These are phyloP conservation scores for Ailuropoda melanoleuca DNA, from an alignment of 2,113 vertebrate genomes.

Conservation along the genomic window DNA sequence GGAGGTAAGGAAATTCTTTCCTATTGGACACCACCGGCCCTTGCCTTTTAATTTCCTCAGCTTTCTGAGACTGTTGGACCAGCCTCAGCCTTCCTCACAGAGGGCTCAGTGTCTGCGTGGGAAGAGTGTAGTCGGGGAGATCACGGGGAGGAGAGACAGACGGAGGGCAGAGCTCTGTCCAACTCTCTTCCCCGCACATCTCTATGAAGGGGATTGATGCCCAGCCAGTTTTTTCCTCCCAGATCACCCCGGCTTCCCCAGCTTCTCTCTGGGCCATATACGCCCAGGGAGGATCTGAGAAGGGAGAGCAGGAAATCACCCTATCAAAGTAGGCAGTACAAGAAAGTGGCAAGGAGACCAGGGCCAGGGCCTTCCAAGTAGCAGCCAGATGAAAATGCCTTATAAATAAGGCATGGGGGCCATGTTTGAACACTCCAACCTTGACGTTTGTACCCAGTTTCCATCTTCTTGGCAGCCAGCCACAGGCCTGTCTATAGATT, in stretches of 20 bases:
- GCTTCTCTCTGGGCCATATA: not conserved
- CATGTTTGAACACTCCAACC: slow-evolving; percentile 53
- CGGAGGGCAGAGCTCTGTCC: not conserved
- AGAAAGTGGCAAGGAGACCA: slow-evolving; percentile 51
- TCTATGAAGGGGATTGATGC: not conserved
- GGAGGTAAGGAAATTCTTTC: not conserved
- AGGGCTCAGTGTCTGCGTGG: not conserved
- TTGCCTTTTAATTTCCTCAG: not conserved
- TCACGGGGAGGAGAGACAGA: not conserved
- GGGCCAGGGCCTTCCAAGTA: slow-evolving; percentile 33
- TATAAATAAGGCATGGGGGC: slow-evolving; percentile 64
- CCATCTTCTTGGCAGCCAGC: not conserved
- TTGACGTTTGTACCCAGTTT: slow-evolving; percentile 49
- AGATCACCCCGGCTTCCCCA: not conserved
- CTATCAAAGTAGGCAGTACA: slow-evolving; percentile 41
- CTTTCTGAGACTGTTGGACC: slow-evolving; percentile 42
- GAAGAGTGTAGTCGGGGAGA: not conserved
- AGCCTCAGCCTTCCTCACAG: not conserved
- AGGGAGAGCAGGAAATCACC: slow-evolving; percentile 56
- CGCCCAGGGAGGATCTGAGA: slow-evolving; percentile 28
- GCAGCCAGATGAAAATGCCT: slow-evolving; percentile 48
- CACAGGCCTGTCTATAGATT: not conserved
- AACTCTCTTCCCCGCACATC: not conserved
- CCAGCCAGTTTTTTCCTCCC: not conserved
- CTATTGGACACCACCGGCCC: not conserved